Base-by-base conservation (phyloP, 2,113 vertebrate species). In the Candoia aspera region DNA sequence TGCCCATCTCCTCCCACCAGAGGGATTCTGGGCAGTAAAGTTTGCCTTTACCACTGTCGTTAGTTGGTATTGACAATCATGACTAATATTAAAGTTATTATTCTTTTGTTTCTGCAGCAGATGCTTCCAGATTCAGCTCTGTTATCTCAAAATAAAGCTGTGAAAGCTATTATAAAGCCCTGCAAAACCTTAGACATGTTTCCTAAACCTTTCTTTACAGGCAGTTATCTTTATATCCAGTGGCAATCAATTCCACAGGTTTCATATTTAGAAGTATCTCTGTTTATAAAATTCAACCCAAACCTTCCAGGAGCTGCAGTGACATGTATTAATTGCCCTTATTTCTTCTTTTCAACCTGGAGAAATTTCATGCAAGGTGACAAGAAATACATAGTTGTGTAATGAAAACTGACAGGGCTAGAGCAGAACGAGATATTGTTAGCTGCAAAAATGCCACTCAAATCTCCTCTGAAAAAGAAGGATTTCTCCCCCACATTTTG, bases 371-470 rank as follows among this genome's bases (percentile, higher is more conserved):
- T 57, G 54, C 54, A 87, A 58, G 19, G 86, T 87, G 86, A 87
- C 86, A 87, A 33, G 86, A 57, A 87, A 57, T 55, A 57, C 33
- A 86, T 87, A 87, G 86, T 29, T 55, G 10, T 33, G 24, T 87
- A 57, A 87, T 87, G 13, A 29, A 87, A 87, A 58, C 57, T 87
- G 86, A 87, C 86, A 86, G 29, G 85, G 53, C 85, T 33, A 33
- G 85, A 19, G 53, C 85, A 57, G 86, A 87, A 87, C 86, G 58
- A 87, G 86, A 87, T 58, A 87, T 55, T 54, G 84, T 87, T 87
- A n/a, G n/a, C 23, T 33, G 54, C 29, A 57, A 57, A 57, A 87
- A 21, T 54, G 54, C 33, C n/a, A 57, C 15, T 21, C 54, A 87
- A 13, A 87, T 87, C 54, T 87, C 49, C 54, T 26, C 49, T 54